Conservation (phyloP, 2,113 vertebrate species). For the Pipa parva region DNA sequence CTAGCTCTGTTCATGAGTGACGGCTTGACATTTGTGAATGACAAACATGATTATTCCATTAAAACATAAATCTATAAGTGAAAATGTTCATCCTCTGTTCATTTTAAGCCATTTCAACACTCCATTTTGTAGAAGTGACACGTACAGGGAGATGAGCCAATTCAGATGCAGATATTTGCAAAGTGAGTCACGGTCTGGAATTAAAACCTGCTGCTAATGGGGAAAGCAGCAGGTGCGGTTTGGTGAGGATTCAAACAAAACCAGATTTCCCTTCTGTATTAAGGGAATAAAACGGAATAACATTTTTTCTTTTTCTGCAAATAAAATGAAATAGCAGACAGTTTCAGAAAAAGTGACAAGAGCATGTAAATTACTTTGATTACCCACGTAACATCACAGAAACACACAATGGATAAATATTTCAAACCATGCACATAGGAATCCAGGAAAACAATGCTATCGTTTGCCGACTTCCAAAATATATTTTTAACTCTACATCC, state of each 20-base stretch:
- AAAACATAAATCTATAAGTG: not conserved
- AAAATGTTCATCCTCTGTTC: not conserved
- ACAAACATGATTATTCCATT: not conserved
- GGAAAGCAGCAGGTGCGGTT: slow-evolving; percentile 28
- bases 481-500: not conserved
- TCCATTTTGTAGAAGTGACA: not conserved
- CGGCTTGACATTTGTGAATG: too few species aligned
- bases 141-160: not conserved
- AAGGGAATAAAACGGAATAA: slow-evolving; percentile 16
- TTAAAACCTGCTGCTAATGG: slow-evolving; percentile 17
- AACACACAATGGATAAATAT: not conserved
- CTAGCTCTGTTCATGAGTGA: too few species aligned
- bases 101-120: not conserved
- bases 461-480: not conserved
- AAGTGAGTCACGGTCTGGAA: slow-evolving; percentile 15
- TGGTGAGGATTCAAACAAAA: slow-evolving; percentile 16
- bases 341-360: slow-evolving; percentile 2
- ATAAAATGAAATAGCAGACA: slow-evolving; percentile 3
- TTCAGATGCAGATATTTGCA: slow-evolving; percentile 4
- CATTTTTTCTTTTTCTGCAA: slow-evolving; percentile 12
- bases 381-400: slow-evolving; percentile 8
- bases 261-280: slow-evolving; percentile 6
- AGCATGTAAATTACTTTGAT: not conserved
- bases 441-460: slow-evolving; percentile 3
- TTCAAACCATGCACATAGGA: not conserved